Base-by-base conservation (phyloP, 2,113 vertebrate genomes). In the Dasypus novemcinctus region DNA sequence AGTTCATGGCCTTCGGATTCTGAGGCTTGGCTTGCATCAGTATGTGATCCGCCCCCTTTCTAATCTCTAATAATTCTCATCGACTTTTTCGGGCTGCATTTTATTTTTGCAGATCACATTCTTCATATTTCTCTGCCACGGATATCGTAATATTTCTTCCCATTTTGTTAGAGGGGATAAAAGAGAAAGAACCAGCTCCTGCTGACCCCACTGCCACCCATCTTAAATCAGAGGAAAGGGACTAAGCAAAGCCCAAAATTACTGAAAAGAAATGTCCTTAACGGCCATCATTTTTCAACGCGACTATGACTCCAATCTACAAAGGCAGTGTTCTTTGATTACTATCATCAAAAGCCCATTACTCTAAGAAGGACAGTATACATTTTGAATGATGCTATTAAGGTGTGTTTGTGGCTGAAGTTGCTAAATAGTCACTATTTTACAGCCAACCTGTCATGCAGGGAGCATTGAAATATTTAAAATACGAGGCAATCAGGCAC, bases 401-500 rank as follows among this genome's bases (percentile, higher is more conserved):
- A 95, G 83, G 90, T 95, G 79, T 86, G 95, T 97, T 86, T 95
- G 86, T 76, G 31, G 46, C 90, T 91, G 46, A 41, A 93, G 86
- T 97, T 96, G 75, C 87, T 96, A 96, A 97, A 97, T 93, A 95
- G 90, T 91, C 52, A 97, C 46, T 68, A 72, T 52, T 94, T 89
- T 87, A 81, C 54, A 43, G 43, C 33, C 0, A 3, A 84, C 89
- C 41, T 96, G 87, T 94, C 66, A 87, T 87, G 61, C 90, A 74
- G 79, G 18, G 71, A 89, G 18, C 96, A 96, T 5, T 95, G 93
- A 97, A 96, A 97, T 96, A 97, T 96, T 97, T 97, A 97, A 97
- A 97, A 97, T 96, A 96, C 0, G 46, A 96, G 84, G 93, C 93
- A 96, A 93, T 97, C 96, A 93, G 82, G 64, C 93, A 94, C 84